Evolutionary conservation across 2,888 invertebrate genomes (phyloP).

Genomic region (Acleris holmiana): DNA sequence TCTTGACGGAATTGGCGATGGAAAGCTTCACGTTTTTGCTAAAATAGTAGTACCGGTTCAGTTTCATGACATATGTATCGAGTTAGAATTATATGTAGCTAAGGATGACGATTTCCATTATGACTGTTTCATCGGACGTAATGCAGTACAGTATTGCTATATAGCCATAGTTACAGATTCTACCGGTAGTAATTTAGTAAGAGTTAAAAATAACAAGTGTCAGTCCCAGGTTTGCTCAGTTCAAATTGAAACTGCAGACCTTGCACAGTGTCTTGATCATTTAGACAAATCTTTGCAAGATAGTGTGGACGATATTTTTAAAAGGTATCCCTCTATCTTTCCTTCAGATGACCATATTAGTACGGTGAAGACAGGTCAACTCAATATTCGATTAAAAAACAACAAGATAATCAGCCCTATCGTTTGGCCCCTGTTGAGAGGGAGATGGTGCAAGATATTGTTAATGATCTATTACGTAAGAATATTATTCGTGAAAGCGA

Average conservation of each 20-base stretch:
- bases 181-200: conserved; percentile 23
- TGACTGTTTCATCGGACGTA: conserved; percentile 34
- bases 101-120: conserved; percentile 20
- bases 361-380: conserved; percentile 38
- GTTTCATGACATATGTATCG: conserved; percentile 20
- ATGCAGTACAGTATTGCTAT: conserved; percentile 34
- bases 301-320: conserved; percentile 30
- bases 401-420: neutral
- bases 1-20: conserved; percentile 16
- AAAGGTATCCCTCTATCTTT: conserved; percentile 34
- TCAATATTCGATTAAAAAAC: conserved; percentile 30
- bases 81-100: conserved; percentile 24
- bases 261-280: conserved; percentile 10
- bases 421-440: conserved; percentile 3
- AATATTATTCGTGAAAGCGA: conserved; percentile 6
- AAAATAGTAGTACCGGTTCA: conserved; percentile 20
- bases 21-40: conserved; percentile 13
- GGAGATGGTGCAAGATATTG: neutral
- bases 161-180: conserved; percentile 36
- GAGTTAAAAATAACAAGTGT: neutral
- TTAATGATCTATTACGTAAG: neutral
- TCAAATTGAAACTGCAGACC: neutral
- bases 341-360: conserved; percentile 9
- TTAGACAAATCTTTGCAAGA: conserved; percentile 27
- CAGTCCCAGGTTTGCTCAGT: neutral